Percentiles rank a stretch among this genome's conserved stretches.
These are phyloP conservation scores for Ecdyonurus torrentis DNA, from an alignment of 2,888 invertebrate genomes.

Conservation along the genomic window DNA sequence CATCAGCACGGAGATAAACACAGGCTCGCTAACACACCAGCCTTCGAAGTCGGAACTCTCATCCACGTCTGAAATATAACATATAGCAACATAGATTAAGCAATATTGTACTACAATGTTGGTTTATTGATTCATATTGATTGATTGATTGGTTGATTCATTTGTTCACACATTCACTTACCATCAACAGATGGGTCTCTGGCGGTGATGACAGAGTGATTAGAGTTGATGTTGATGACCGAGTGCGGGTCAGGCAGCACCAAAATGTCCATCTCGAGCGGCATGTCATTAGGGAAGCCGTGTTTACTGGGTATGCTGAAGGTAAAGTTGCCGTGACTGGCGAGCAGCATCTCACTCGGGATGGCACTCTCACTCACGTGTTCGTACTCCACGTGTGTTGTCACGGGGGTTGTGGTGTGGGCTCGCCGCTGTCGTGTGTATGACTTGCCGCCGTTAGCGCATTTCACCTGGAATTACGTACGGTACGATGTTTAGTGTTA, in stretches of 20 bases:
- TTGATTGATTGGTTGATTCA: too few relatives aligned
- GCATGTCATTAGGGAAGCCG: not conserved
- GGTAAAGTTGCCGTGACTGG: too few relatives aligned
- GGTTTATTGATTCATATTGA: too few relatives aligned
- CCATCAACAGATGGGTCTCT: too few relatives aligned
- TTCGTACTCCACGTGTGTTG: too few relatives aligned
- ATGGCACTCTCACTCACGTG: too few relatives aligned
- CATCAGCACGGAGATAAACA: conserved; percentile 45
- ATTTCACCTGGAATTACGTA: conserved; percentile 23
- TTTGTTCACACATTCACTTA: too few relatives aligned
- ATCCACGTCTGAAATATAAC: too few relatives aligned
- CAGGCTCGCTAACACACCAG: conserved; percentile 44
- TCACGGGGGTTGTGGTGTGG: not conserved
- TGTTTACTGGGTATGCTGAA: not conserved
- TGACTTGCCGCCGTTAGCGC: conserved; percentile 24
- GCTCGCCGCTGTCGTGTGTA: conserved; percentile 24
- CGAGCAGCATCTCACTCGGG: too few relatives aligned
- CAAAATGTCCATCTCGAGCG: not conserved
- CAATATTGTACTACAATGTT: too few relatives aligned
- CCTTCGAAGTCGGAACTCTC: too few relatives aligned
- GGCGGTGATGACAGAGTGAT: not conserved
- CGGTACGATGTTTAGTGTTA: not conserved
- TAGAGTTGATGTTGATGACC: not conserved
- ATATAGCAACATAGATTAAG: too few relatives aligned
- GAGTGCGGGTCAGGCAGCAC: not conserved